Base-by-base conservation (phyloP, 2,113 vertebrate genomes). In the Sinocyclocheilus anophthalmus region DNA sequence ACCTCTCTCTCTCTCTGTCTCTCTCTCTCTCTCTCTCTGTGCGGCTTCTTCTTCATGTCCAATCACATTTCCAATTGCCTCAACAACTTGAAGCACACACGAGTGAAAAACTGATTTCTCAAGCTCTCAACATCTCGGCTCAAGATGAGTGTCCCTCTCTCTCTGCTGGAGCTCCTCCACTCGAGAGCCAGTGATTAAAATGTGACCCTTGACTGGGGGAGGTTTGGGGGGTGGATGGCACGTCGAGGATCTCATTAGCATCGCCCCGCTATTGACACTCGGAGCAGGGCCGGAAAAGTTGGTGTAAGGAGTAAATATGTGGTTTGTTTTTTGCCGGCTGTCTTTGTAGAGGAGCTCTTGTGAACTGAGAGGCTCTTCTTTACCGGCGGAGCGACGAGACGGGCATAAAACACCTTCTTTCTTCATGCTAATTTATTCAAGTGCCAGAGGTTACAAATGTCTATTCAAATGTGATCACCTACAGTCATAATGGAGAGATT, bases 401-500 rank as follows among this genome's bases (percentile, higher is more conserved):
- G 65, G 33, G 85, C 81, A 83, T 42, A 24, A 85, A 82, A 81
- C 69, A 33, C 39, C 24, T 76, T 81, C 50, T 69, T 84, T 85
- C 84, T 85, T 77, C 73, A 85, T 84, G 81, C 67, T 77, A 87
- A 87, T 85, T 65, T 82, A 87, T 87, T 85, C 88, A 72, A 85
- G 83, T 80, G 72, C 78, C 86, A 79, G 37, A n/a, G 78, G 77
- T 89, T 84, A 87, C 50, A 65, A 37, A 83, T 4, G 78, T 50
- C 72, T 24, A 85, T 87, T 83, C 80, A 45, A 75, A 85, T 78
- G 78, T 65, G 53, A 82, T 89, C 88, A 89, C 88, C 88, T 89
- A 87, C 20, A 82, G 85, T 85, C 85, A 85, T 87, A 87, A 89
- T 85, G 85, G 88, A 88, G 85, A 89, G 88, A 85, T 87, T 85